Base-by-base conservation (phyloP, 2,797 vertebrate species). In the Podarcis lilfordi region DNA sequence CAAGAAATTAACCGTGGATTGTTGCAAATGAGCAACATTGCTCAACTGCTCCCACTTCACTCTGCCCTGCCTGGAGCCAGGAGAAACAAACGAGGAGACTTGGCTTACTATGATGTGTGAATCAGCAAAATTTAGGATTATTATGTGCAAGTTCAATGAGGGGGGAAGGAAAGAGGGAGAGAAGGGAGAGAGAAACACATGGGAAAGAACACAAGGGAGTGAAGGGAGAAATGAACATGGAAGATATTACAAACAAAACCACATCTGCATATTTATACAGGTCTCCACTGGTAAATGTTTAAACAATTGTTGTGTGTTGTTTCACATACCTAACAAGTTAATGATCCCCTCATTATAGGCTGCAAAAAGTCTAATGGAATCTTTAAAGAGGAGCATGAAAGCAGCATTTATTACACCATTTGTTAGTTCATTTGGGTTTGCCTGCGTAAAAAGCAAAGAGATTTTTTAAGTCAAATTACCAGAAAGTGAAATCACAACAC, bases 311-410 rank as follows among this genome's bases (percentile, higher is more conserved):
- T 59, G 32, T 50, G 83, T 89, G 19, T 19, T 23, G 75, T 37
- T 91, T 88, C 90, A 96, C 97, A 94, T 98, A 99, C 98, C 98
- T 96, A 99, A 95, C 90, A 99, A 97, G 97, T 99, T 99, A 96
- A 99, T 98, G 96, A 99, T 98, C 81, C 99, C 98, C 94, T 99
- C 98, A 91, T 99, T 99, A 96, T 99, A 99, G 88, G 98, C 98
- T 91, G 98, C 98, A 96, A 99, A 99, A 96, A 99, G 98, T 95
- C 98, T 96, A 93, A 99, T 98, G 94, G 98, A 98, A 97, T 99
- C 99, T 97, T 98, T 99, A 96, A 99, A 99, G 92, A 99, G 98
- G 91, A 99, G 97, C 98, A 98, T 98, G 97, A 99, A 99, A 95
- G 98, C 98, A 66, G 98, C 97, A 94, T 98, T 98, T 96, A 99